Evolutionary conservation across 2,797 vertebrate species (phyloP), one percentile per base, ranked within the genome.

Genomic region (Echiichthys vipera): DNA sequence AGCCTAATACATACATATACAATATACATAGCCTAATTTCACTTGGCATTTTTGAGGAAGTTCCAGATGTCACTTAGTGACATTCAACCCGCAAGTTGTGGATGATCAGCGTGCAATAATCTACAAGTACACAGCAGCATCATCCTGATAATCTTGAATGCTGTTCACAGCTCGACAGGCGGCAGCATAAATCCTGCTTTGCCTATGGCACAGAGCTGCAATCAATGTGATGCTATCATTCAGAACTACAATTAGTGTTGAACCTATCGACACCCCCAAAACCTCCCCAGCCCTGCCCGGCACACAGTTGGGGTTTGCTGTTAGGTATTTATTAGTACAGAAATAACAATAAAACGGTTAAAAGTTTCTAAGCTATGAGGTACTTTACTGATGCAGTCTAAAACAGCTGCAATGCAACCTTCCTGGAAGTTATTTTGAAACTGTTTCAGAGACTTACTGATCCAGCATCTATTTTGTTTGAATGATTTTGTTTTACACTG

Each of bases 101-200:
- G 34, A 45, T 69, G 47, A 49, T n/a, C 34, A 12, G 11, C 1
- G 5, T 39, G 30, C 40, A 43, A 46, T 63, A 46, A 56, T 40
- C 39, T 13, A n/a, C 22, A 45, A 29, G 24, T 11, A 42, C 29
- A 42, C 42, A 34, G 20, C 49, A 50, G 24, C 24, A 27, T 66
- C 25, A 25, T 55, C 36, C 62, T 49, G 29, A 71, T 46, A 11
- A 59, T 39, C 24, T 7, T 39, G 22, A 15, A 58, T 54, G 45
- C 14, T 54, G 18, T 17, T 43, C 10, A 5, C 12, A 20, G 3
- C 18, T 12, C 12, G 27, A 42, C 14, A 47, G 17, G 42, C 1
- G 0, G 15, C 24, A 39, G 13, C 24, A 39, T 24, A 30, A 56
- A 54, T 8, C 2, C 24, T 2, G 39, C 18, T 2, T 24, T 61